Evolutionary conservation across 2,113 vertebrate species (phyloP), one percentile per base, ranked within the genome.

Genomic region (Reinhardtius hippoglossoides): DNA sequence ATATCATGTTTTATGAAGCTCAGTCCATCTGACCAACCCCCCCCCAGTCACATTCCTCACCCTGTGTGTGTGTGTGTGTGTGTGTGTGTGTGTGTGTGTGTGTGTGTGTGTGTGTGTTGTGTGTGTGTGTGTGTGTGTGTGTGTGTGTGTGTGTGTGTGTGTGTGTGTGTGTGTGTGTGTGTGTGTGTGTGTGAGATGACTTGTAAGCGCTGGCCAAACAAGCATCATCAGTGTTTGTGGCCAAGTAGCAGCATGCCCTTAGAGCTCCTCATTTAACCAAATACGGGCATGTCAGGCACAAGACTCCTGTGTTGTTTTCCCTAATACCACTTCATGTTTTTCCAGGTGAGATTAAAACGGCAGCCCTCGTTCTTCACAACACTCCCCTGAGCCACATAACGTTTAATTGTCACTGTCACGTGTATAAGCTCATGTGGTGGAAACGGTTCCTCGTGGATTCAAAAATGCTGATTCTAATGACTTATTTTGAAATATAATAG

Each of bases 221-320:
- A 71, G 56, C 75, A 42, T 83, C 71, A 60, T 67, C 16, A 23
- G 42, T 65, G 31, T 85, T 83, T 85, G 52, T 76, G 60, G 61
- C 86, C 82, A 84, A 77, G 85, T 71, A 78, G 68, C 76, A 83
- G n/a, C 87, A 88, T 71, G 88, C 80, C 81, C 76, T 13, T 27
- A 59, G 6, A 54, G 31, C 10, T 66, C 21, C 42, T 67, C 54
- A 16, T 69, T 71, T 80, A 23, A 71, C 79, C 71, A 84, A 71
- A 89, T 81, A 71, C 12, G 16, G 77, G 37, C 78, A 61, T 77
- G 18, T 5, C 21, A 71, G 72, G 65, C 50, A 59, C 35, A 80
- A 57, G 4, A 44, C 62, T 52, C 26, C 18, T 37, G 59, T 63
- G 15, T 12, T 20, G 24, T 74, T 83, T 56, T 52, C 40, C 18